Conservation (phyloP, 2,113 vertebrate species). For the Dromiciops gliroides region DNA sequence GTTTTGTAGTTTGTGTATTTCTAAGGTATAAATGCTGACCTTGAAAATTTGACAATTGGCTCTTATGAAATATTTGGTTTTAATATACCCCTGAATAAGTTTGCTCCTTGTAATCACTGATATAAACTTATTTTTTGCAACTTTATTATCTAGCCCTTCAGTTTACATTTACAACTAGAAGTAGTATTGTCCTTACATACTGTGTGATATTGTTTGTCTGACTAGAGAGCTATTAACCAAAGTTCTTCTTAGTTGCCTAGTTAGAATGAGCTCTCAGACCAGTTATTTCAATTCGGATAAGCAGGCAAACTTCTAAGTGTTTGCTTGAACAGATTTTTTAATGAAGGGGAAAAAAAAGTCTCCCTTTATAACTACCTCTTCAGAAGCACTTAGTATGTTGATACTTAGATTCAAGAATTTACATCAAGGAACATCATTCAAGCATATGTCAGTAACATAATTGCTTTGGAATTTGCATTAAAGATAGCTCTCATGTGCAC, state of each 20-base stretch:
- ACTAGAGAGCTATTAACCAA: constrained; percentile 16
- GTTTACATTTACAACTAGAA: constrained; percentile 23
- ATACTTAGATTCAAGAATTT: constrained; percentile 59
- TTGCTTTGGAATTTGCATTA: constrained; percentile 45
- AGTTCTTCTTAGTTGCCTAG: neutral
- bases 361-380: constrained; percentile 42
- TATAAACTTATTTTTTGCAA: neutral
- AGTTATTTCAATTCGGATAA: constrained; percentile 32
- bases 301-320: constrained; percentile 25
- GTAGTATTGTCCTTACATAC: neutral
- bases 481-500: constrained; percentile 17
- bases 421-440: constrained; percentile 38
- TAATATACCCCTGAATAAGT: no score
- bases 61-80: neutral
- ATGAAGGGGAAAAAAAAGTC: constrained; percentile 37
- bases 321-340: constrained; percentile 60
- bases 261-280: neutral
- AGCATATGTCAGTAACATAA: constrained; percentile 58
- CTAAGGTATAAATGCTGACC: neutral
- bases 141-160: neutral
- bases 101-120: neutral
- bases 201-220: neutral
- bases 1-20: neutral
- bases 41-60: neutral
- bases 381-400: constrained; percentile 23